phyloP scores from a whole-genome alignment of 2,888 invertebrate genomes.

The Schizotus pectinicornis region DNA sequence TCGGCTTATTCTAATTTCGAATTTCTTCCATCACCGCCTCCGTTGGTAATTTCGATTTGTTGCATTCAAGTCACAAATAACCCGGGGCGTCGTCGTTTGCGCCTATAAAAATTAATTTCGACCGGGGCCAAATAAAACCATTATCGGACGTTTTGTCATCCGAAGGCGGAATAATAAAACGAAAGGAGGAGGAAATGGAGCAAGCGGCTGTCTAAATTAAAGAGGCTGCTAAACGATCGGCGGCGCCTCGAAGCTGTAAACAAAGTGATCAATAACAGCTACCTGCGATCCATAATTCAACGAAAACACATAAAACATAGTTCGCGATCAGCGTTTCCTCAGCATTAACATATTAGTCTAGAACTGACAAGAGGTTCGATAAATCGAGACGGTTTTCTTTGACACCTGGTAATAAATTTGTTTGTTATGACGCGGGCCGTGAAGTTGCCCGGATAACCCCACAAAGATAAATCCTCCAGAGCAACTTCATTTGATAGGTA shows the following conservation, averaged over 20 bases:
- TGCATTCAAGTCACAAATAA: too few relatives aligned
- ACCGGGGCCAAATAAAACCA: too few relatives aligned
- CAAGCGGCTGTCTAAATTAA: constrained; percentile 2
- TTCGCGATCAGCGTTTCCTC: constrained; percentile 27
- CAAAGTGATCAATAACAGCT: constrained; percentile 51
- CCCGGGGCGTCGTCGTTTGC: too few relatives aligned
- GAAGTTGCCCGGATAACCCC: too few relatives aligned
- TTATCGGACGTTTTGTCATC: too few relatives aligned
- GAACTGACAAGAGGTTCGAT: constrained; percentile 25
- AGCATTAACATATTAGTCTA: constrained; percentile 33
- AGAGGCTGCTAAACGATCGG: constrained; percentile 11
- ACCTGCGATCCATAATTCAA: constrained; percentile 50
- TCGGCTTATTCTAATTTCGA: too few relatives aligned
- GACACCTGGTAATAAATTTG: constrained; percentile 30
- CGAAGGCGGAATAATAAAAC: background rate
- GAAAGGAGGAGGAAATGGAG: background rate
- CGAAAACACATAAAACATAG: constrained; percentile 50
- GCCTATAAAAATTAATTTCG: too few relatives aligned
- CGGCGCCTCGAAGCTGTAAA: constrained; percentile 49
- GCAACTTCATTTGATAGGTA: too few relatives aligned
- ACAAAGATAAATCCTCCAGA: too few relatives aligned
- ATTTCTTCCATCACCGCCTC: too few relatives aligned
- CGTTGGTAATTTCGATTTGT: too few relatives aligned
- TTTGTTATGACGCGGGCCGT: too few relatives aligned
- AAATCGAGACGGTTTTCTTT: constrained; percentile 29